Evolutionary conservation across 2,797 vertebrate genomes (phyloP).

Genomic region (Rhyacichthys aspro): DNA sequence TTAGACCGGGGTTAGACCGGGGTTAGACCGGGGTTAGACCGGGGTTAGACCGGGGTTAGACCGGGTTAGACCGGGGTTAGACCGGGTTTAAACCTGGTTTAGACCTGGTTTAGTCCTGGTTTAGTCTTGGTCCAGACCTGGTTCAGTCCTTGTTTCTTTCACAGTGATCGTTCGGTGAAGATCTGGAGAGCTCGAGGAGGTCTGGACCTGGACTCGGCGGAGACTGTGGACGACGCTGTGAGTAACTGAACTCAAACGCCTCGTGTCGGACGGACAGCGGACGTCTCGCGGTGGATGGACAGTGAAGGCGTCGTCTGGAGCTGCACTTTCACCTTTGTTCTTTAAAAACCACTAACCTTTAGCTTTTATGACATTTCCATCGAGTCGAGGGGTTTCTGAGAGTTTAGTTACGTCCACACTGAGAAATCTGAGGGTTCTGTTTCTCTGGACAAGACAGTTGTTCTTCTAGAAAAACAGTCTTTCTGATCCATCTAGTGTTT

Average conservation of each 20-base stretch:
- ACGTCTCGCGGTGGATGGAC: slow-evolving; percentile 43
- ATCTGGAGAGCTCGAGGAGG: slow-evolving; percentile 91
- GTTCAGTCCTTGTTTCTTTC: slow-evolving; percentile 42
- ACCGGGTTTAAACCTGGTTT: background rate
- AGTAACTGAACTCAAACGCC: slow-evolving; percentile 62
- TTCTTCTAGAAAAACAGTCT: too few species aligned
- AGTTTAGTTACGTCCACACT: too few species aligned
- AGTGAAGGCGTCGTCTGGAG: too few species aligned
- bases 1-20: background rate
- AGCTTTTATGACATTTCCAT: too few species aligned
- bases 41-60: background rate
- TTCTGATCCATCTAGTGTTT: too few species aligned
- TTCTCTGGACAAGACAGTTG: too few species aligned
- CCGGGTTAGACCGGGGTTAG: background rate
- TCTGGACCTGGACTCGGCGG: slow-evolving; percentile 77
- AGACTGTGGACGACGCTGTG: slow-evolving; percentile 72
- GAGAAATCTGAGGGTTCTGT: too few species aligned
- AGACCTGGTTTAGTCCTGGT: background rate
- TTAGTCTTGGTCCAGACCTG: background rate
- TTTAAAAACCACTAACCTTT: too few species aligned
- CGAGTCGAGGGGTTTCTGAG: too few species aligned
- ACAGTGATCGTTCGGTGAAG: slow-evolving; percentile 94
- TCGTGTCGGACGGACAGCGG: slow-evolving; percentile 39
- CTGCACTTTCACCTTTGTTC: slow-evolving; percentile 71
- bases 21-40: background rate